These are phyloP conservation scores for Heterotis niloticus DNA, from an alignment of 2,113 vertebrate genomes.

Conservation along the genomic window DNA sequence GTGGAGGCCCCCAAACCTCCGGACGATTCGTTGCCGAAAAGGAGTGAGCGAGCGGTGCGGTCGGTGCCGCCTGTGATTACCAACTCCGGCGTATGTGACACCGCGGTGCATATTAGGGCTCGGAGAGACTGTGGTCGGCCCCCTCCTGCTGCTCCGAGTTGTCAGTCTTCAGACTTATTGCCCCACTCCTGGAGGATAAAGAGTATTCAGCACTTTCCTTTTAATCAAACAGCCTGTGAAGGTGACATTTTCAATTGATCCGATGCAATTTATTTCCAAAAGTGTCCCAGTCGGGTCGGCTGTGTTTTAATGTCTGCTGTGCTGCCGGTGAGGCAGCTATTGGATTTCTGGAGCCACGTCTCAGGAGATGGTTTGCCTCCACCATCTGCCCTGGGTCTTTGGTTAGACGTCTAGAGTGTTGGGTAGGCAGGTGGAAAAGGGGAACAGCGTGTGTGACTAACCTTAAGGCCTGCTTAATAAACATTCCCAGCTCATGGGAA, in stretches of 20 bases:
- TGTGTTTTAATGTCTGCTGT: slow-evolving; percentile 8
- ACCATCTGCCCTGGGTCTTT: neutral
- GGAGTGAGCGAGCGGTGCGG: no score
- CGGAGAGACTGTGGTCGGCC: neutral
- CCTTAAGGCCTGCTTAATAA: slow-evolving; percentile 21
- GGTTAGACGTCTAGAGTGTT: neutral
- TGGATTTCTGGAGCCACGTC: neutral
- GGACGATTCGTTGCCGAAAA: neutral
- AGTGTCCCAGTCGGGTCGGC: slow-evolving; percentile 19
- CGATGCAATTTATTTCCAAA: slow-evolving; percentile 29
- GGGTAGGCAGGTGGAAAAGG: neutral
- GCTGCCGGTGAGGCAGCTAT: slow-evolving; percentile 16
- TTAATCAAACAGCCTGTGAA: slow-evolving; percentile 32
- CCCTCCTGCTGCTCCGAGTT: neutral
- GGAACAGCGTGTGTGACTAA: neutral
- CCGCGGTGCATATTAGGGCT: neutral
- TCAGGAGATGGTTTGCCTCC: neutral
- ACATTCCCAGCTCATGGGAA: neutral
- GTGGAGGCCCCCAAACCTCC: no score
- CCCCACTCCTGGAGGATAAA: slow-evolving; percentile 25
- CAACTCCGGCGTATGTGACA: neutral
- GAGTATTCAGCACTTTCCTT: slow-evolving; percentile 31
- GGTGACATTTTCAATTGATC: slow-evolving; percentile 34
- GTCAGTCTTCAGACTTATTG: slow-evolving; percentile 27
- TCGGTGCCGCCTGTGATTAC: no score